Evolutionary conservation across 2,888 invertebrate genomes (phyloP).

Genomic region (Hemistola chrysoprasaria): DNA sequence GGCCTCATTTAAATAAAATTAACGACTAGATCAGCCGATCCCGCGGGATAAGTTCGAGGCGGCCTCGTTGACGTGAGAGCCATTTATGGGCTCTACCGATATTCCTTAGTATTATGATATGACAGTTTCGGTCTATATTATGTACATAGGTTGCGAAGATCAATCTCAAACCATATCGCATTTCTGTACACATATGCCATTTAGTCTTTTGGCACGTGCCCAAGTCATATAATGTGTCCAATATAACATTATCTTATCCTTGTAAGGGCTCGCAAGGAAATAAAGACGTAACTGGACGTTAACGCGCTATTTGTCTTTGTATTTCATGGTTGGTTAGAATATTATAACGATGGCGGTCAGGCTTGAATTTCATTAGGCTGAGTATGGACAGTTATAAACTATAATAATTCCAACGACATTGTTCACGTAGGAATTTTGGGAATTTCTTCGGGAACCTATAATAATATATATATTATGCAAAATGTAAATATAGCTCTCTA

Average conservation of each 20-base stretch:
- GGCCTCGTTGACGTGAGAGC: too few relatives aligned
- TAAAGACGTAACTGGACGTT: conserved; percentile 7
- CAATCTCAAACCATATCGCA: conserved; percentile 9
- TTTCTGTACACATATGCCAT: conserved; percentile 17
- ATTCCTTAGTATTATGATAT: too few relatives aligned
- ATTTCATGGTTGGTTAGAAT: conserved; percentile 46
- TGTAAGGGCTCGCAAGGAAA: conserved; percentile 17
- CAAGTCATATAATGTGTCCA: conserved; percentile 26
- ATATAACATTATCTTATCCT: conserved; percentile 23
- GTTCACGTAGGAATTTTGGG: too few relatives aligned
- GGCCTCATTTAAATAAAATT: too few relatives aligned
- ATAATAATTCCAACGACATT: too few relatives aligned
- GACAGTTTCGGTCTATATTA: background rate
- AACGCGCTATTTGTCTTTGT: conserved; percentile 39
- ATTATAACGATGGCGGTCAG: conserved; percentile 34
- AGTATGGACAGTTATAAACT: too few relatives aligned
- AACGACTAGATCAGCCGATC: too few relatives aligned
- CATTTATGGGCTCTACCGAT: too few relatives aligned
- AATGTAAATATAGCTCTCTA: too few relatives aligned
- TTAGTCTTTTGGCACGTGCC: conserved; percentile 21
- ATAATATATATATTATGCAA: too few relatives aligned
- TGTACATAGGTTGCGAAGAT: conserved; percentile 6
- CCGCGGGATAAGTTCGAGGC: too few relatives aligned
- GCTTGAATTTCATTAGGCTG: conserved; percentile 2
- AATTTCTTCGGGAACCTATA: too few relatives aligned